Conservation (phyloP, 2,797 vertebrate species). For the Lemur catta region DNA sequence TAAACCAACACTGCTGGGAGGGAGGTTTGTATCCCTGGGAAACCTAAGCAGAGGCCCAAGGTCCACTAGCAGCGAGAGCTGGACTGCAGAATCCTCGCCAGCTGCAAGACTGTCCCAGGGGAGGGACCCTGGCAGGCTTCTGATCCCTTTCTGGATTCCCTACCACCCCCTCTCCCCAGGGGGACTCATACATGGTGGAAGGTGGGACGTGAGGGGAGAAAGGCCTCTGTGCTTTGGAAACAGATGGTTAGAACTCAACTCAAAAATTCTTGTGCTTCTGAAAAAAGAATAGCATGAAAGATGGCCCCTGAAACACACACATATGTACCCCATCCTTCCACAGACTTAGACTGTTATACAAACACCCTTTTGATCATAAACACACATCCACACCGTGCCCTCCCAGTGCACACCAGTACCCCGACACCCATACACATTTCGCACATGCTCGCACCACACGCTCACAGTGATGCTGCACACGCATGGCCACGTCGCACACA, state of each 20-base stretch:
- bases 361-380: background rate
- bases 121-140: background rate
- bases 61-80: background rate
- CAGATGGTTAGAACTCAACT: background rate
- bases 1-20: background rate
- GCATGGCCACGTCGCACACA: background rate
- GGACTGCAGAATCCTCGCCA: background rate
- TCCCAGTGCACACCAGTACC: background rate
- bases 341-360: background rate
- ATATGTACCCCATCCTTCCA: background rate
- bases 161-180: background rate
- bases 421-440: background rate
- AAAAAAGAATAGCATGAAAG: background rate
- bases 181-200: background rate
- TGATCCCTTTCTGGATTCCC: background rate
- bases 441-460: background rate
- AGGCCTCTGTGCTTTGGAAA: background rate
- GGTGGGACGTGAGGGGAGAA: too few species aligned
- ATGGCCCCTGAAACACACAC: background rate
- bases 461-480: background rate
- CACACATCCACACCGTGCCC: background rate
- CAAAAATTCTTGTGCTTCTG: background rate
- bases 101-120: too few species aligned
- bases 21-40: background rate
- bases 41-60: background rate